A percentile compares a stretch with the other conserved stretches of the same genome.
phyloP scores from a whole-genome alignment of 2,888 invertebrate genomes.

The Hydropsyche betteni region DNA sequence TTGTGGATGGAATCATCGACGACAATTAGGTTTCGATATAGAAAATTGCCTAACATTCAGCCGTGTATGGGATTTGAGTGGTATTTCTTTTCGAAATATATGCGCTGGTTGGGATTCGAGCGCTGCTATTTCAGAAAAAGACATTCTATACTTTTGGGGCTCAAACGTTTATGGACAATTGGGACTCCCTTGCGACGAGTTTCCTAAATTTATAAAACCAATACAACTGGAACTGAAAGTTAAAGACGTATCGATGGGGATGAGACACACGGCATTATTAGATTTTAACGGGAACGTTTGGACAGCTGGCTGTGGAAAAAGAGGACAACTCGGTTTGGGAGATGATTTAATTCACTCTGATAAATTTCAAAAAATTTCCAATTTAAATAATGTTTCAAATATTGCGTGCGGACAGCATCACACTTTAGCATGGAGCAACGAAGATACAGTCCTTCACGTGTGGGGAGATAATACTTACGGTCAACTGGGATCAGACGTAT shows the following conservation, averaged over 20 bases:
- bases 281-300: constrained; percentile 71
- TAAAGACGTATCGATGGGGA: constrained; percentile 71
- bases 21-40: constrained; percentile 71
- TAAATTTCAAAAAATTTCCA: constrained; percentile 66
- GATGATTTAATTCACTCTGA: constrained; percentile 58
- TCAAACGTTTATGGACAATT: constrained; percentile 82
- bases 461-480: constrained; percentile 90
- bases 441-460: constrained; percentile 70
- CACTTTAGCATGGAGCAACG: constrained; percentile 68
- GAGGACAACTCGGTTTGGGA: constrained; percentile 74
- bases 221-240: constrained; percentile 64
- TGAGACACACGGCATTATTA: constrained; percentile 74
- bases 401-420: constrained; percentile 86
- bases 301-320: constrained; percentile 72
- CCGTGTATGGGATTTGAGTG: constrained; percentile 69
- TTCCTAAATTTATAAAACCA: constrained; percentile 58
- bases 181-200: constrained; percentile 69
- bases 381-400: constrained; percentile 67
- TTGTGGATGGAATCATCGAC: constrained; percentile 82
- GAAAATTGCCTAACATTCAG: constrained; percentile 62
- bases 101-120: constrained; percentile 87
- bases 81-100: constrained; percentile 68
- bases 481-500: constrained; percentile 72
- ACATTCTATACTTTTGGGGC: constrained; percentile 82
- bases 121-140: constrained; percentile 75